These are phyloP conservation scores for Trissolcus brochymenae DNA, from an alignment of 2,888 invertebrate genomes.

Conservation along the genomic window DNA sequence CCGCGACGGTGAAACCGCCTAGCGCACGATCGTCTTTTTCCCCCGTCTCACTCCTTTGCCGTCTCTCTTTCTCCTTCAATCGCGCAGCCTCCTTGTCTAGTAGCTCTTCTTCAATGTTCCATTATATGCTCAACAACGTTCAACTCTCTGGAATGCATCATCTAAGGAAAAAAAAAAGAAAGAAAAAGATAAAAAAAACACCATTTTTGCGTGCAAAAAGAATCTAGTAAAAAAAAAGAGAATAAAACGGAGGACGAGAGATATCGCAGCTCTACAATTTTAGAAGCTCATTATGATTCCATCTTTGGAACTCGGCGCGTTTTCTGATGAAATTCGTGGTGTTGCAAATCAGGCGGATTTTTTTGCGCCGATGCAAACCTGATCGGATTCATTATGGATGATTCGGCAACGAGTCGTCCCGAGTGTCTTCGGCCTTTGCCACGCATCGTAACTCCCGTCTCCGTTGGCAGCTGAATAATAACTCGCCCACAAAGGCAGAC, in stretches of 20 bases:
- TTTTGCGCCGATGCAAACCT: slow-evolving; percentile 57
- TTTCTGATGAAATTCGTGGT: slow-evolving; percentile 54
- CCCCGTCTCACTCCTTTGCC: slow-evolving; percentile 36
- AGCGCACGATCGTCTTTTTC: slow-evolving; percentile 55
- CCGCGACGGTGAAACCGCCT: slow-evolving; percentile 69
- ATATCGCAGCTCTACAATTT: slow-evolving; percentile 50
- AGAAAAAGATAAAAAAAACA: slow-evolving; percentile 16
- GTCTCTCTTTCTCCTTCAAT: slow-evolving; percentile 39
- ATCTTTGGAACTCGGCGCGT: slow-evolving; percentile 43
- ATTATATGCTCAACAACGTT: slow-evolving; percentile 64
- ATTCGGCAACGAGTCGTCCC: slow-evolving; percentile 50
- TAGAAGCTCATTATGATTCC: slow-evolving; percentile 56
- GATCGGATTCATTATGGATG: slow-evolving; percentile 58
- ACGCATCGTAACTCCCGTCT: slow-evolving; percentile 44
- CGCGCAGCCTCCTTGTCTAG: slow-evolving; percentile 47
- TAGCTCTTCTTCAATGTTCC: slow-evolving; percentile 67
- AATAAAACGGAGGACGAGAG: slow-evolving; percentile 34
- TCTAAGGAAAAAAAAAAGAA: slow-evolving; percentile 43
- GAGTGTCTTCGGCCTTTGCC: slow-evolving; percentile 58
- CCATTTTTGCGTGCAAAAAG: slow-evolving; percentile 20
- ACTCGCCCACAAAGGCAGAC: slow-evolving; percentile 56
- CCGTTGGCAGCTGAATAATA: slow-evolving; percentile 49
- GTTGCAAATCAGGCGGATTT: slow-evolving; percentile 56
- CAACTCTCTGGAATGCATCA: slow-evolving; percentile 60
- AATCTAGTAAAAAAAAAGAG: neutral